Conservation (phyloP, 2,888 invertebrate species). For the Ischnus inquisitorius region DNA sequence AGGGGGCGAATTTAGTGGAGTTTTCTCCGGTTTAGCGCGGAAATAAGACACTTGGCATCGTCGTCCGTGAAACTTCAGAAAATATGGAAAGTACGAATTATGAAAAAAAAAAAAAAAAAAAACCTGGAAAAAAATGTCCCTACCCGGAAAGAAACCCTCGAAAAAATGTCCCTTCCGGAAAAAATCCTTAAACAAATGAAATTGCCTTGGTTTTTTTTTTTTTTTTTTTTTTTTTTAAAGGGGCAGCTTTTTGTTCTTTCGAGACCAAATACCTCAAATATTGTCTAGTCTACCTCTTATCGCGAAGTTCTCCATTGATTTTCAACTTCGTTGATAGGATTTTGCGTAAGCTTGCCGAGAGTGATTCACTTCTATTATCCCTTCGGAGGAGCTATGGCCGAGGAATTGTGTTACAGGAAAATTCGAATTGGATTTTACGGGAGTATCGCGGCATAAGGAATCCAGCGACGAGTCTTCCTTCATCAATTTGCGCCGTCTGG, state of each 20-base stretch:
- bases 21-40: neutral
- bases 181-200: too few relatives aligned
- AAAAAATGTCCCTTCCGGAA: too few relatives aligned
- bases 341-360: constrained; percentile 31
- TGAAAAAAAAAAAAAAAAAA: neutral
- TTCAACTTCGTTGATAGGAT: constrained; percentile 17
- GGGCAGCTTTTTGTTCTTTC: too few relatives aligned
- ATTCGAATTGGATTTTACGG: constrained; percentile 12
- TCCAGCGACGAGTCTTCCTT: constrained; percentile 46
- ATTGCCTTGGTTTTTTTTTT: too few relatives aligned
- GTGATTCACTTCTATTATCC: neutral
- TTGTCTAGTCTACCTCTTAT: neutral
- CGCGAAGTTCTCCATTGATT: neutral
- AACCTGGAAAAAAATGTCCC: too few relatives aligned
- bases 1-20: constrained; percentile 38
- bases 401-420: constrained; percentile 42
- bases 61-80: neutral
- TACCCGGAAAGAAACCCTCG: too few relatives aligned
- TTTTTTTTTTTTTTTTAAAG: neutral
- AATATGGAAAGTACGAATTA: too few relatives aligned
- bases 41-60: constrained; percentile 2
- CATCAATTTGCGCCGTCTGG: constrained; percentile 59
- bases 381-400: neutral
- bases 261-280: too few relatives aligned
- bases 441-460: neutral